phyloP scores from a whole-genome alignment of 2,113 vertebrate species.

The Prinia subflava region DNA sequence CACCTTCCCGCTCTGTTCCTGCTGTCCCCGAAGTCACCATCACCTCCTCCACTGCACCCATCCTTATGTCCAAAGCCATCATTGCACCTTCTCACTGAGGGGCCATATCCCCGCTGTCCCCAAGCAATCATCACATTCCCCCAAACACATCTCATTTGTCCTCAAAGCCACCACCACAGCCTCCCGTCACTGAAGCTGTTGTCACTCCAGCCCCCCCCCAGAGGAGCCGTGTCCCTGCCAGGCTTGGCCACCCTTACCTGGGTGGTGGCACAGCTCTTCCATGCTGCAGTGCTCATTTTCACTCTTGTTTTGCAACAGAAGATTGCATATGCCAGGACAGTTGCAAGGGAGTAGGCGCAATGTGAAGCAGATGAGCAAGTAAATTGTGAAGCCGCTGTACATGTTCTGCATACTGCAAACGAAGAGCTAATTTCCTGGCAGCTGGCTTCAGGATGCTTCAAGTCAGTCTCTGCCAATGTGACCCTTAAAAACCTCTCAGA shows the following conservation, averaged over 20 bases:
- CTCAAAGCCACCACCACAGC: background rate
- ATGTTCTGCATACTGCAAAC: constrained; percentile 20
- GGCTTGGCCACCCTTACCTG: background rate
- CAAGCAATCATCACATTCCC: background rate
- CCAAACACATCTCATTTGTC: accelerated
- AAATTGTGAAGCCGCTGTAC: background rate
- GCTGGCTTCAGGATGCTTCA: background rate
- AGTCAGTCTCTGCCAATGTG: background rate
- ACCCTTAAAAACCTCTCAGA: background rate
- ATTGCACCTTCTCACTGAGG: accelerated
- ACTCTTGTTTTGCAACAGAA: constrained; percentile 8
- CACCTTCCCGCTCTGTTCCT: accelerated
- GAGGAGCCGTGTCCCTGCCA: background rate
- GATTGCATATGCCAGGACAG: background rate
- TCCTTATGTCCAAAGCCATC: background rate
- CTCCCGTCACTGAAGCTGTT: background rate
- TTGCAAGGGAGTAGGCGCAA: background rate
- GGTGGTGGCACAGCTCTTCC: background rate
- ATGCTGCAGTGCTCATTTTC: constrained; percentile 2
- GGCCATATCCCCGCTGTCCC: background rate
- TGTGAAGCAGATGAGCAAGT: constrained; percentile 25
- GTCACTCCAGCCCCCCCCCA: background rate
- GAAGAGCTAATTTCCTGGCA: constrained; percentile 20
- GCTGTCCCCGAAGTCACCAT: background rate
- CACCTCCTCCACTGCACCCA: background rate